phyloP scores from a whole-genome alignment of 2,888 invertebrate species.

The Acleris holmiana region DNA sequence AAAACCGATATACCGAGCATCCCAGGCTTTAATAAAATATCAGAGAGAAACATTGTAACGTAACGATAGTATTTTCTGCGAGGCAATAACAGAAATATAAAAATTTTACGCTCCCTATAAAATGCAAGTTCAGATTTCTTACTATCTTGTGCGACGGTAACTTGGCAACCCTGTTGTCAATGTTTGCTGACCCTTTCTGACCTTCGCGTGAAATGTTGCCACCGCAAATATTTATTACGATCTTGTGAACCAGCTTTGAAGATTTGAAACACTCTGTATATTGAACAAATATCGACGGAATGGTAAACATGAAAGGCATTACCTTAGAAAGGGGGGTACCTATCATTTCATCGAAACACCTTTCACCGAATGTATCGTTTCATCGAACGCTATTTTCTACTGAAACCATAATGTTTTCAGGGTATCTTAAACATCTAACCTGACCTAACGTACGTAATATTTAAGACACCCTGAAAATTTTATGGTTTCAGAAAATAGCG shows the following conservation, averaged over 20 bases:
- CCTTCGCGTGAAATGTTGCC: neutral
- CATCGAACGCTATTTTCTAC: no score
- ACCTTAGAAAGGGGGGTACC: no score
- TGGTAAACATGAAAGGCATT: neutral
- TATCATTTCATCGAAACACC: no score
- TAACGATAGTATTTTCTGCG: slow-evolving; percentile 28
- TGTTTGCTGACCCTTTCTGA: neutral
- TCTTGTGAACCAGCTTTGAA: neutral
- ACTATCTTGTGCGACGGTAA: slow-evolving; percentile 7
- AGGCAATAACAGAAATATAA: slow-evolving; percentile 36
- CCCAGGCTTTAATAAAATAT: slow-evolving; percentile 32
- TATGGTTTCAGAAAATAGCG: no score
- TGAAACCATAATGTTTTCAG: no score
- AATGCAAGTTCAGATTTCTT: slow-evolving; percentile 34
- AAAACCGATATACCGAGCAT: slow-evolving; percentile 20
- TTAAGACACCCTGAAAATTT: no score
- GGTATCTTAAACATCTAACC: no score
- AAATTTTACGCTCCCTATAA: slow-evolving; percentile 29
- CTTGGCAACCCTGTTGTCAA: slow-evolving; percentile 1
- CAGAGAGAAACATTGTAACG: slow-evolving; percentile 29
- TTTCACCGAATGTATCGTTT: no score
- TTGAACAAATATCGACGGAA: neutral
- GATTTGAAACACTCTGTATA: neutral
- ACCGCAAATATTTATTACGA: neutral
- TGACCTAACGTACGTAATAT: no score